These are phyloP conservation scores for Gorsachius magnificus DNA, from an alignment of 2,797 vertebrate species.

Conservation along the genomic window DNA sequence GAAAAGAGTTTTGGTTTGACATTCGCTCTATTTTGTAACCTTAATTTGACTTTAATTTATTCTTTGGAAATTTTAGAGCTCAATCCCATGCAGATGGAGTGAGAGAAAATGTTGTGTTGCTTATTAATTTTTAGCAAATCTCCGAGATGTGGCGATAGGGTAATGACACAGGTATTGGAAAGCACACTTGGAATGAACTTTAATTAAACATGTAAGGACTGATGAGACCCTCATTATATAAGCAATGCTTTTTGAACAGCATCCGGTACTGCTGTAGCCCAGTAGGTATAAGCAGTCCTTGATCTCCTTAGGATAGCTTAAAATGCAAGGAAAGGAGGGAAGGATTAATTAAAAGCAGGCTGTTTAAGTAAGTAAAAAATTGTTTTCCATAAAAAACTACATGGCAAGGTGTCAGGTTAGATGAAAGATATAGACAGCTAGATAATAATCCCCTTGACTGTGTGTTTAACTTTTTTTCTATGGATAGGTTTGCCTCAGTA, in stretches of 20 bases:
- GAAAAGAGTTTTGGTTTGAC: constrained; percentile 36
- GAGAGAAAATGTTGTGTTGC: constrained; percentile 17
- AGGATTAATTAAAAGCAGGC: constrained; percentile 43
- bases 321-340: constrained; percentile 14
- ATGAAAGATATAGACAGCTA: constrained; percentile 6
- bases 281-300: constrained; percentile 2
- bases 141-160: neutral
- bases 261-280: neutral
- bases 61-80: constrained; percentile 39
- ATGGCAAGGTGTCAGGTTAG: constrained; percentile 13
- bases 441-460: constrained; percentile 40
- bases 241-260: neutral
- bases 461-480: constrained; percentile 45
- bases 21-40: constrained; percentile 15
- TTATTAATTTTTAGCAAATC: constrained; percentile 14
- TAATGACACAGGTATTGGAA: constrained; percentile 32
- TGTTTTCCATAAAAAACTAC: constrained; percentile 11
- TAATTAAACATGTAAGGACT: constrained; percentile 41
- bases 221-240: neutral
- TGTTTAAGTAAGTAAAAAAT: constrained; percentile 24
- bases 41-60: constrained; percentile 38
- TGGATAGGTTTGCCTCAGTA: constrained; percentile 45
- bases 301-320: constrained; percentile 1
- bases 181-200: neutral
- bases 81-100: neutral